Base-by-base conservation (phyloP, 2,113 vertebrate species). In the Otolemur garnettii region DNA sequence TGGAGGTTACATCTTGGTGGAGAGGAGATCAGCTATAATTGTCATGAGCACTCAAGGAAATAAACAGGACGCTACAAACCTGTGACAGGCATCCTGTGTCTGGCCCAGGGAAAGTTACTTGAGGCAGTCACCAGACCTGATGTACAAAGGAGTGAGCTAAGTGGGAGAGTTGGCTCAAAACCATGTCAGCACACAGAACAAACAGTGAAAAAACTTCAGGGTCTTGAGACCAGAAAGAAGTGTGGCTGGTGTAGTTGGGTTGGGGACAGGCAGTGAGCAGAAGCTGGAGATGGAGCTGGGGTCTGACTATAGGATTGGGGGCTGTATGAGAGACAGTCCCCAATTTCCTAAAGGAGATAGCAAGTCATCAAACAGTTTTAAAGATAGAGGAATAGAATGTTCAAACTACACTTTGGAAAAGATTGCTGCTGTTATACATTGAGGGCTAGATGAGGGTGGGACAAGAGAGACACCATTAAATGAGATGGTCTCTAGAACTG, bases 401-500 rank as follows among this genome's bases (percentile, higher is more conserved):
- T 75, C n/a, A 79, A 42, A 66, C 2, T 62, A 14, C 8, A 21
- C 13, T 59, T 18, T 42, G 28, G 9, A 30, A 68, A 90, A 57
- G 4, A 13, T 17, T 19, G 9, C 62, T 77, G 19, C 12, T 30
- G 1, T 1, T 69, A 22, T 13, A 7, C 26, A 60, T 0, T 33
- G 14, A 89, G 86, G 45, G 62, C 2, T 1, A 24, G n/a, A 26
- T 12, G 5, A 8, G 14, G 60, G 17, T 14, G 30, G 30, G 1
- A 26, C 13, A 13, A 15, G 14, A 26, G 9, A 0, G 18, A 0
- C 1, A 1, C 1, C 57, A 24, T 7, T 9, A 7, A 22, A 18
- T 50, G 24, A 24, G 55, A 42, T 1, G 72, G 33, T 3, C 24
- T 30, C 35, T 45, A 66, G 28, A 17, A 60, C 8, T 59, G 3